Conservation (phyloP, 2,888 invertebrate species). For the Ommatoiulus sabulosus region DNA sequence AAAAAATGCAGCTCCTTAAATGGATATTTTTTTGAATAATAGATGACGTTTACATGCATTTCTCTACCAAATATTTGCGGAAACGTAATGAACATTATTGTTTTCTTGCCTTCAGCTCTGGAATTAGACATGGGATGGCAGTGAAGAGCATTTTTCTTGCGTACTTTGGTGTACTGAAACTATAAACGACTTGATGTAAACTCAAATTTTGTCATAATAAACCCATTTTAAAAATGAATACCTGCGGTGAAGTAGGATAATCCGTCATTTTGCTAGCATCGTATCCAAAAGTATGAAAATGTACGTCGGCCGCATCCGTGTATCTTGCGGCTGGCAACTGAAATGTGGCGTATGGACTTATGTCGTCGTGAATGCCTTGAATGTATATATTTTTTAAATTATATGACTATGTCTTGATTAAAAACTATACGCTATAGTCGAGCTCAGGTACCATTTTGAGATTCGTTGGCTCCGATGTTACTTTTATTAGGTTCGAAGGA, state of each 20-base stretch:
- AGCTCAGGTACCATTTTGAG: constrained; percentile 54
- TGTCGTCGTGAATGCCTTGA: constrained; percentile 59
- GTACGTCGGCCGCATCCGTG: constrained; percentile 51
- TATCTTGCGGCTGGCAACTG: constrained; percentile 59
- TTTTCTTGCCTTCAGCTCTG: constrained; percentile 16
- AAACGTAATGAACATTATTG: neutral
- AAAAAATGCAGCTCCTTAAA: too few relatives aligned
- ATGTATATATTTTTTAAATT: neutral
- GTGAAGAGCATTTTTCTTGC: constrained; percentile 54
- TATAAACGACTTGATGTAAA: neutral
- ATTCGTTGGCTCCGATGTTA: constrained; percentile 46
- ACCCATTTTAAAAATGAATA: neutral
- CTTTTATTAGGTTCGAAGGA: constrained; percentile 50
- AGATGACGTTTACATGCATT: too few relatives aligned
- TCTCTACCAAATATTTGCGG: too few relatives aligned
- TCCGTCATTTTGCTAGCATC: constrained; percentile 53
- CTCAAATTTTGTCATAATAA: neutral
- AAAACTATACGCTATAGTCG: too few relatives aligned
- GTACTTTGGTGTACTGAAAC: constrained; percentile 56
- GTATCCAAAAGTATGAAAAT: constrained; percentile 59
- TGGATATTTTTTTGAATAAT: too few relatives aligned
- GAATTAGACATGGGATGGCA: constrained; percentile 28
- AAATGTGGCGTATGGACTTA: constrained; percentile 60
- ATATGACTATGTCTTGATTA: constrained; percentile 8
- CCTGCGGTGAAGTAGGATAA: constrained; percentile 54